Percentiles rank a stretch among this genome's conserved stretches.
phyloP scores from a whole-genome alignment of 2,113 vertebrate species.

The Canis aureus region DNA sequence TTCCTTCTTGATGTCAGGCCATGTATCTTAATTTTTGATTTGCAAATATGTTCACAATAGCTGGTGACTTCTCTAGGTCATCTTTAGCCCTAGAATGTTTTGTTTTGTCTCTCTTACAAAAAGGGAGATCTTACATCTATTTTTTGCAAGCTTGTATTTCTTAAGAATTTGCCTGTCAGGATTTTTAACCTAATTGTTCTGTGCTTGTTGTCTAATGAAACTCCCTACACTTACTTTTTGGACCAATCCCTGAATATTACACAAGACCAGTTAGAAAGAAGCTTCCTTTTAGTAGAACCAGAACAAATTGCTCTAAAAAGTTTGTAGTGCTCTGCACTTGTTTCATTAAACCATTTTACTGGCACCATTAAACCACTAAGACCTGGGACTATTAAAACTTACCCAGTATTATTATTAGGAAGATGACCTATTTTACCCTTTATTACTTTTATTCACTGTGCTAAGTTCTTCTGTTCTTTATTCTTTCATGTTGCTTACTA shows the following conservation, averaged over 20 bases:
- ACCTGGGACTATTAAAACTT: constrained; percentile 88
- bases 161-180: constrained; percentile 74
- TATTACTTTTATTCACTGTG: constrained; percentile 87
- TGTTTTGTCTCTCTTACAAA: constrained; percentile 50
- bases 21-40: constrained; percentile 51
- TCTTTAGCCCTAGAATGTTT: constrained; percentile 26
- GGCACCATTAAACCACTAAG: constrained; percentile 87
- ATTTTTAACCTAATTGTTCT: constrained; percentile 84
- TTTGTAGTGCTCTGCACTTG: constrained; percentile 86
- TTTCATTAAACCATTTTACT: constrained; percentile 88
- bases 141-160: constrained; percentile 73
- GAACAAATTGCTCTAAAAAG: constrained; percentile 86
- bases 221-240: constrained; percentile 81
- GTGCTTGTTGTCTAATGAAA: constrained; percentile 83
- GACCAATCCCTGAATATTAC: constrained; percentile 72
- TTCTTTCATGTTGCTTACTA: constrained; percentile 90
- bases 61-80: constrained; percentile 51
- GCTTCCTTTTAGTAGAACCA: constrained; percentile 83
- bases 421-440: constrained; percentile 87
- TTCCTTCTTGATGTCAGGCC: constrained; percentile 25
- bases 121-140: constrained; percentile 53
- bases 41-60: constrained; percentile 39
- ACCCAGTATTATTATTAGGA: constrained; percentile 87
- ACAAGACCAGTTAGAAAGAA: constrained; percentile 84
- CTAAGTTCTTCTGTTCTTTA: constrained; percentile 88